Evolutionary conservation across 1,140 invertebrate species (phyloP).

Genomic region (Trachelipus rathkii): DNA sequence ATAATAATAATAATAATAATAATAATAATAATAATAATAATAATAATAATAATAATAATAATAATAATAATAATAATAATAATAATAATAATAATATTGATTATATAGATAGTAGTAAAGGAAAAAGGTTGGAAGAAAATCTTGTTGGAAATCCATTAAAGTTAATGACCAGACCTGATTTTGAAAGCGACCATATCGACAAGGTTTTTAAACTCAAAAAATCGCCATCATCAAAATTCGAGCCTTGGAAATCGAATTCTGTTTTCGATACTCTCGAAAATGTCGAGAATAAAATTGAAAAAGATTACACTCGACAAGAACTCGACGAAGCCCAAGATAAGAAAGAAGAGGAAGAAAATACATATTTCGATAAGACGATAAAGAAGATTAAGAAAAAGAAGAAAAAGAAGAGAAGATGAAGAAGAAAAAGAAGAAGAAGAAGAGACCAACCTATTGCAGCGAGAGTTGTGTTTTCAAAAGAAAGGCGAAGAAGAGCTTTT

Average conservation of each 20-base stretch:
- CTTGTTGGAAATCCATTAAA: background rate
- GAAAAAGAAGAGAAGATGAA: slow-evolving; percentile 29
- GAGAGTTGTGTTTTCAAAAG: slow-evolving; percentile 20
- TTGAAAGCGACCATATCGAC: background rate
- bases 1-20: no score
- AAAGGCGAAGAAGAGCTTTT: slow-evolving; percentile 29
- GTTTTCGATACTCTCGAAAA: background rate
- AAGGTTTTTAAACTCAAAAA: background rate
- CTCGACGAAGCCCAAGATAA: background rate
- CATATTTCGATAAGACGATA: background rate
- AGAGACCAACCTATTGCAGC: slow-evolving; percentile 18
- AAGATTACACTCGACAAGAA: background rate
- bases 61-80: no score
- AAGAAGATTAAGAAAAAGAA: background rate
- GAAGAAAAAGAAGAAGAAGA: slow-evolving; percentile 22
- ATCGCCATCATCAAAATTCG: background rate
- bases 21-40: no score
- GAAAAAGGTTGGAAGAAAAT: no score
- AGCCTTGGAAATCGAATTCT: background rate
- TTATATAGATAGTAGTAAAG: no score
- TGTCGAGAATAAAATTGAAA: background rate
- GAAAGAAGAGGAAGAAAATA: background rate
- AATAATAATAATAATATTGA: no score
- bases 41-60: no score
- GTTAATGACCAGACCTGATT: no score